A percentile compares a stretch with the other conserved stretches of the same genome.
phyloP scores from a whole-genome alignment of 2,113 vertebrate genomes.

The Tachysurus fulvidraco region DNA sequence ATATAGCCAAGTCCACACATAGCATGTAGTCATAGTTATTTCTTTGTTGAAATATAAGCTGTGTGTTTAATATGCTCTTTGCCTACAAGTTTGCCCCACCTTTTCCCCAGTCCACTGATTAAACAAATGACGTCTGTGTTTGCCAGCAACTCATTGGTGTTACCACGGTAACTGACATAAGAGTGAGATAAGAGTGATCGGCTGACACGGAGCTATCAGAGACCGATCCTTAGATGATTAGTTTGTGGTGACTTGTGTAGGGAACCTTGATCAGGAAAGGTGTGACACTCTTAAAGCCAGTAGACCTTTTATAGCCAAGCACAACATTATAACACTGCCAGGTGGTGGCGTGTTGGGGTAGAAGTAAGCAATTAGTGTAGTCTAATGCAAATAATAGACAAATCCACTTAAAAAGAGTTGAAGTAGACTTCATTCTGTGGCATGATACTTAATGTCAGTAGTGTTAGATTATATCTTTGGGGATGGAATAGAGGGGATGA shows the following conservation, averaged over 20 bases:
- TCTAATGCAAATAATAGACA: not conserved
- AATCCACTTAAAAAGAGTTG: not conserved
- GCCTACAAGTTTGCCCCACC: conserved; percentile 9
- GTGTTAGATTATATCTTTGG: not conserved
- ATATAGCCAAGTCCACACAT: not conserved
- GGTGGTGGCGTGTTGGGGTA: not conserved
- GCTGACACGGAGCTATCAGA: conserved; percentile 26
- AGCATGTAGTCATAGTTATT: not conserved
- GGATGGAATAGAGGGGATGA: too few species aligned
- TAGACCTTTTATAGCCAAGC: not conserved
- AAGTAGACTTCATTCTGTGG: not conserved
- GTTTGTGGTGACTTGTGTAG: not conserved
- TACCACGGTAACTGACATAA: conserved; percentile 20
- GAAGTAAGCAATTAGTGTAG: not conserved
- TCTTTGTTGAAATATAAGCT: not conserved
- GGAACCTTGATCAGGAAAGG: conserved; percentile 3
- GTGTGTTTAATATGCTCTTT: not conserved
- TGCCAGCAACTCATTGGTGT: conserved; percentile 46
- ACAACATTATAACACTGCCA: not conserved
- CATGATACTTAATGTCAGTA: not conserved
- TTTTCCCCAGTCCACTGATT: conserved; percentile 18
- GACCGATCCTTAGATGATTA: conserved; percentile 7
- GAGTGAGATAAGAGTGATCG: conserved; percentile 39
- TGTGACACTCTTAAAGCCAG: not conserved
- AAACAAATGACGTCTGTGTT: conserved; percentile 37